Evolutionary conservation across 2,888 invertebrate species (phyloP).

Genomic region (Eupithecia insigniata): DNA sequence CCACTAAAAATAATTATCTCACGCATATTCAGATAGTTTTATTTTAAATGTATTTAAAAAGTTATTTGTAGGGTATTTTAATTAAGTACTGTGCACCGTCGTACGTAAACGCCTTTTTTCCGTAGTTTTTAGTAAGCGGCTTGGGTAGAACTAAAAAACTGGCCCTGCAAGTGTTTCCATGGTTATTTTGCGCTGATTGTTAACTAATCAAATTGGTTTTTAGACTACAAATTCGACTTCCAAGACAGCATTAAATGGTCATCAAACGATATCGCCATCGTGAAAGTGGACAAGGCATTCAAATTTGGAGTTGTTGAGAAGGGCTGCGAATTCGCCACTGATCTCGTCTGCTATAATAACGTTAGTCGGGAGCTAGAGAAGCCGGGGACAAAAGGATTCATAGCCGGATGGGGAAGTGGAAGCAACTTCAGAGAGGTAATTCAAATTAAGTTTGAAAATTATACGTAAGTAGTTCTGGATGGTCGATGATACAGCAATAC

Average conservation of each 20-base stretch:
- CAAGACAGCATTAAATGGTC: conserved; percentile 81
- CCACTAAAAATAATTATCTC: too few relatives aligned
- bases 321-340: conserved; percentile 70
- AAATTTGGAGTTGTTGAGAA: conserved; percentile 69
- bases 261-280: conserved; percentile 78
- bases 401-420: conserved; percentile 79
- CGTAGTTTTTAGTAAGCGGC: too few relatives aligned
- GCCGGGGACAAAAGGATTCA: conserved; percentile 73
- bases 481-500: not conserved
- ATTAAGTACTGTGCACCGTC: too few relatives aligned
- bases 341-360: conserved; percentile 69
- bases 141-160: too few relatives aligned
- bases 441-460: not conserved
- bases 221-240: conserved; percentile 80
- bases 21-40: too few relatives aligned
- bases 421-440: conserved; percentile 76
- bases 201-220: conserved; percentile 27
- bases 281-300: conserved; percentile 75
- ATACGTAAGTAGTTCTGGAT: not conserved
- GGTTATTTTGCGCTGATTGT: too few relatives aligned
- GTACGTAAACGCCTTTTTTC: too few relatives aligned
- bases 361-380: conserved; percentile 74
- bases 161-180: too few relatives aligned
- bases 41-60: too few relatives aligned
- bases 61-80: too few relatives aligned